These are phyloP conservation scores for Tadarida brasiliensis DNA, from an alignment of 2,797 vertebrate species.

Conservation along the genomic window DNA sequence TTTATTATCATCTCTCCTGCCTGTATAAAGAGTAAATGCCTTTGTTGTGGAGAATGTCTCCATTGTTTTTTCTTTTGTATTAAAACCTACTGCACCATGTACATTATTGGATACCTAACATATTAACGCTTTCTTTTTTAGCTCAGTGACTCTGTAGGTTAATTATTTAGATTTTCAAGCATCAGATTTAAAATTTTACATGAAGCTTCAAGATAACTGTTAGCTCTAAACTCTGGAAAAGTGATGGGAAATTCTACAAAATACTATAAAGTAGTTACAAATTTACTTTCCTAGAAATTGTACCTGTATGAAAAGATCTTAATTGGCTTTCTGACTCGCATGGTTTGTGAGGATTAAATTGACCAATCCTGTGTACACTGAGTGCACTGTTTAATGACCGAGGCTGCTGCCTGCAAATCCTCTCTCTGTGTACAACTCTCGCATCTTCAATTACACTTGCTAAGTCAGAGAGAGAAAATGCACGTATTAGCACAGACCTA, in stretches of 20 bases:
- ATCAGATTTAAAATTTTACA: constrained; percentile 7
- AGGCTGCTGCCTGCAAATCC: neutral
- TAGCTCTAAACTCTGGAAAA: neutral
- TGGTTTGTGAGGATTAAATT: neutral
- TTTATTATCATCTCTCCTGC: neutral
- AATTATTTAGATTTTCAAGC: constrained; percentile 17
- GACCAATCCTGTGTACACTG: neutral
- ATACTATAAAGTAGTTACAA: neutral
- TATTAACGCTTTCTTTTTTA: neutral
- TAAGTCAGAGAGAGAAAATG: neutral
- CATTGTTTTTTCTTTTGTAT: neutral
- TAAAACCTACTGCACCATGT: neutral
- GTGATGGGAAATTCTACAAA: neutral
- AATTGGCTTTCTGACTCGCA: neutral
- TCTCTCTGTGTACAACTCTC: neutral
- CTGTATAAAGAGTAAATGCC: neutral
- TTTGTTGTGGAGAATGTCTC: neutral
- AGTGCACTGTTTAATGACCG: neutral
- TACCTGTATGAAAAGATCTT: neutral
- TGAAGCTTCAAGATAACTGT: constrained; percentile 8
- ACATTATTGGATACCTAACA: neutral
- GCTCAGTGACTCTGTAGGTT: neutral
- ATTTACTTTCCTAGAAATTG: neutral
- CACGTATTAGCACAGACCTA: neutral
- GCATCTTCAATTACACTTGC: neutral